Base-by-base conservation (phyloP, 2,888 invertebrate species). In the Zygogramma bicolorata region DNA sequence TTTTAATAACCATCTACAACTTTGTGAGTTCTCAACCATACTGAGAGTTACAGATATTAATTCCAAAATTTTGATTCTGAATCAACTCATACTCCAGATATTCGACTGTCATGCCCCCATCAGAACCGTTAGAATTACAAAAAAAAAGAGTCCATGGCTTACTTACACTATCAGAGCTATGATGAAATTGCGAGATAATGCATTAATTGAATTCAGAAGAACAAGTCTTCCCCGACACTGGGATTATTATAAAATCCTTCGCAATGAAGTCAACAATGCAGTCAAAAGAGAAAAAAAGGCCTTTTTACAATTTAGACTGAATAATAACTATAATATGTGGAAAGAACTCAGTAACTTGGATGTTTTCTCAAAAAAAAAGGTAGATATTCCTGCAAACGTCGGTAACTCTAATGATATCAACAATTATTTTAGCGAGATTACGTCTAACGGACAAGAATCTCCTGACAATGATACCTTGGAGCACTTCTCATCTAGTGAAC, bases 321-420 rank as follows among this genome's bases (percentile, higher is more conserved):
- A 27, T 29, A 58, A 58, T n/a, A 27, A 58, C 59, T n/a, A 29
- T 10, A 22, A 58, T 58, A 58, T 58, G 59, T 58, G 27, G 29
- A 58, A 58, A 20, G 27, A 58, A n/a, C 34, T 34, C 0, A 27
- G n/a, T 27, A 58, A 58, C 29, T 58, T 27, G 3, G 58, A 20
- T 58, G 29, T 58, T 18, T 18, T 27, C 27, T 34, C n/a, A 8
- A 58, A 58, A 0, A 58, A 58, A 58, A 58, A 13, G 7, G 8
- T 46, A 46, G 3, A 6, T 34, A 34, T 34, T 34, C 5, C 34
- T 2, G 34, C 34, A 34, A 34, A 34, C n/a, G n/a, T n/a, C n/a
- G n/a, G n/a, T n/a, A n/a, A n/a, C 20, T 57, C 27, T 6, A 25
- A 57, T 25, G 25, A 57, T 8, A 57, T 57, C 29, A 57, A 57